Evolutionary conservation across 1,140 invertebrate genomes (phyloP).

Genomic region (Wiebesia pumilae): DNA sequence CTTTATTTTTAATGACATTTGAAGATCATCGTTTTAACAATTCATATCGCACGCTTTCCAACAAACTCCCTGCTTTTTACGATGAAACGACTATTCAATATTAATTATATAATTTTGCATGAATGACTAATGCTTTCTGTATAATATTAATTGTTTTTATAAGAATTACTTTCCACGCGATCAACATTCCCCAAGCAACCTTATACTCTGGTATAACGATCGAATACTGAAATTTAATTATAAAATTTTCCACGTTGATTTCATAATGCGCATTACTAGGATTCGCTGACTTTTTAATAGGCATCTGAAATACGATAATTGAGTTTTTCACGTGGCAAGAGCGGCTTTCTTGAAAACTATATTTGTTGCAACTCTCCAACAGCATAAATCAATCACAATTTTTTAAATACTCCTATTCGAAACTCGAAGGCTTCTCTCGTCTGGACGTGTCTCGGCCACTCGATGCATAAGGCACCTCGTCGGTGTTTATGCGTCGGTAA

Average conservation of each 20-base stretch:
- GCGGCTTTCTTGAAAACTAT: neutral
- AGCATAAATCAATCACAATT: neutral
- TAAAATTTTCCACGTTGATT: neutral
- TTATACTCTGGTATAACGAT: neutral
- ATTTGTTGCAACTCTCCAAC: neutral
- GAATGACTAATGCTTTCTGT: neutral
- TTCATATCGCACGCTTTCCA: neutral
- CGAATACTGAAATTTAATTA: neutral
- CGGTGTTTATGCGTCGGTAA: neutral
- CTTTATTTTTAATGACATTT: neutral
- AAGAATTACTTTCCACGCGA: neutral
- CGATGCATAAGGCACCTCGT: neutral
- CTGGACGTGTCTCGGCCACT: neutral
- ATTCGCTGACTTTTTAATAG: neutral
- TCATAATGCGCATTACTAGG: neutral
- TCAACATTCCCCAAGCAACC: neutral
- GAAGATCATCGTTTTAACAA: neutral
- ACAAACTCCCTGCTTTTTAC: neutral
- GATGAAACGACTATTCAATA: neutral
- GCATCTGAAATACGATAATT: neutral
- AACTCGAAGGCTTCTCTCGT: neutral
- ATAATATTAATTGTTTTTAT: neutral
- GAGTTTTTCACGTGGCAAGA: neutral
- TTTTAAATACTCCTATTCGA: conserved; percentile 19
- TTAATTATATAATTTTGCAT: neutral